Conservation (phyloP, 2,113 vertebrate species). For the Pimephales promelas region DNA sequence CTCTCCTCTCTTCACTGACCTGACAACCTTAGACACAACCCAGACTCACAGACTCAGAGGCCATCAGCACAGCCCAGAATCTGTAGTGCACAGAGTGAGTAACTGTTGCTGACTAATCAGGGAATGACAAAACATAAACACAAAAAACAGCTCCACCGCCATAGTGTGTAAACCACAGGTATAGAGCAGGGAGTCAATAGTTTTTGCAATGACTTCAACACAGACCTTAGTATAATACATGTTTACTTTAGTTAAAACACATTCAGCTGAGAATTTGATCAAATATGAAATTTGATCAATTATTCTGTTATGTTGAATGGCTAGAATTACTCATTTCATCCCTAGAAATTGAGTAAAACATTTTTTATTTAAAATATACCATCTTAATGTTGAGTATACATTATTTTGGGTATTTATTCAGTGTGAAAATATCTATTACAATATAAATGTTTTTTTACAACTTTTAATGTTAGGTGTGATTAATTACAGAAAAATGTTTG, state of each 20-base stretch:
- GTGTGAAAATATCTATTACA: too few relatives aligned
- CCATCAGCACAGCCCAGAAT: conserved; percentile 80
- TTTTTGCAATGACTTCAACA: background rate
- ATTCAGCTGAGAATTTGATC: background rate
- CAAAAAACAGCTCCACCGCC: background rate
- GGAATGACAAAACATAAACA: background rate
- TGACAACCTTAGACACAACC: conserved; percentile 74
- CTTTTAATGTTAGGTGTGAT: too few relatives aligned
- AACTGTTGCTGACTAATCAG: background rate
- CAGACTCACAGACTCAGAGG: conserved; percentile 76
- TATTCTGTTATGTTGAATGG: too few relatives aligned
- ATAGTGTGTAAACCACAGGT: background rate
- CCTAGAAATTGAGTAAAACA: too few relatives aligned
- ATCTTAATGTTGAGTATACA: too few relatives aligned
- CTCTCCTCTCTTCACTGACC: conserved; percentile 80
- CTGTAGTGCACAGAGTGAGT: conserved; percentile 78
- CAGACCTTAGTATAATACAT: background rate
- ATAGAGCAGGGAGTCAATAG: background rate
- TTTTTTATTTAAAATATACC: too few relatives aligned
- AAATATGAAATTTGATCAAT: background rate
- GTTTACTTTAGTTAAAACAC: background rate
- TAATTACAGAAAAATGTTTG: too few relatives aligned
- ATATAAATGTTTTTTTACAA: too few relatives aligned
- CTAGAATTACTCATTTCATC: too few relatives aligned
- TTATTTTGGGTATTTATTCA: too few relatives aligned